phyloP scores from a whole-genome alignment of 1,140 invertebrate genomes.

The Ridgeia piscesae region DNA sequence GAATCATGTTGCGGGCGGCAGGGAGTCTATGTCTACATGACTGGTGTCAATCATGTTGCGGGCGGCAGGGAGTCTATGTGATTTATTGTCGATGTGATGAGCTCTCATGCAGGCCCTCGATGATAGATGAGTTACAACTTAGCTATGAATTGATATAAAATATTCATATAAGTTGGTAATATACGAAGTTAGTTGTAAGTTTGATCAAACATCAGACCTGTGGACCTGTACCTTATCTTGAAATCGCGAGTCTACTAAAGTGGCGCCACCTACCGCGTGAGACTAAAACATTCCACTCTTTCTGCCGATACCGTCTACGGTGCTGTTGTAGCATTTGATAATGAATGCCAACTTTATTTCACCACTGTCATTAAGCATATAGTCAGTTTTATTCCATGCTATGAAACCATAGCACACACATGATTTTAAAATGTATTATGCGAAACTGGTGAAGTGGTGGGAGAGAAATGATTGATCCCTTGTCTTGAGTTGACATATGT shows the following conservation, averaged over 20 bases:
- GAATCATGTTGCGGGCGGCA: too few species aligned
- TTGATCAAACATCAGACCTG: too few species aligned
- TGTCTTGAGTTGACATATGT: background rate
- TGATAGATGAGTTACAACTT: too few species aligned
- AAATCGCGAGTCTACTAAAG: background rate
- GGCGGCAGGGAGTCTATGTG: too few species aligned
- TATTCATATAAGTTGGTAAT: too few species aligned
- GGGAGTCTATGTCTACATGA: too few species aligned
- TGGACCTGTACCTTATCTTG: too few species aligned
- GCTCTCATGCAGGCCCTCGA: too few species aligned
- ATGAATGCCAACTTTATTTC: background rate
- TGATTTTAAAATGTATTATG: background rate
- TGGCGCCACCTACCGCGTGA: background rate
- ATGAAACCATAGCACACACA: background rate
- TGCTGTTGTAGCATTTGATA: background rate
- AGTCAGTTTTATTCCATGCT: background rate
- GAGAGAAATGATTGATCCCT: background rate
- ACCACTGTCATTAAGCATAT: background rate
- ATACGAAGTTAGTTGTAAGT: too few species aligned
- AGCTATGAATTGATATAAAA: too few species aligned
- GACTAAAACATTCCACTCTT: background rate
- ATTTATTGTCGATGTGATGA: too few species aligned
- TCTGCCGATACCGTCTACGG: background rate
- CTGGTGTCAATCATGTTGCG: too few species aligned
- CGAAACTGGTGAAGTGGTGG: background rate